Conservation (phyloP, 2,888 invertebrate genomes). For the Julus scanicus region DNA sequence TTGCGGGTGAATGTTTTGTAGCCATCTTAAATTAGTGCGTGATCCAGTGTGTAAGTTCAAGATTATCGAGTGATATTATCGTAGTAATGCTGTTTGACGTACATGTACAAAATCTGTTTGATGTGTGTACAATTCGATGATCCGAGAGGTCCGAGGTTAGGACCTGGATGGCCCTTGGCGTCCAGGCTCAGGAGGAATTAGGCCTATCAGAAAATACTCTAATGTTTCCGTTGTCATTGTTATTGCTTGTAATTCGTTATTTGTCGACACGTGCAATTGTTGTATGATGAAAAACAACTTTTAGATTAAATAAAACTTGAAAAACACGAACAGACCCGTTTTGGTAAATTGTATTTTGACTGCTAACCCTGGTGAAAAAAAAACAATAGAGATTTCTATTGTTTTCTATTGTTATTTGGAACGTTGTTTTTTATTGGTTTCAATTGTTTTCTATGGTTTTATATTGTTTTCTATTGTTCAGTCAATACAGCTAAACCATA, state of each 20-base stretch:
- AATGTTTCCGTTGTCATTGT: neutral
- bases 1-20: neutral
- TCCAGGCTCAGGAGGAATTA: neutral
- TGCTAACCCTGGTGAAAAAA: too few species aligned
- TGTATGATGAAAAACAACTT: neutral
- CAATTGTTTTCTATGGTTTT: too few species aligned
- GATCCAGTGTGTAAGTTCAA: neutral
- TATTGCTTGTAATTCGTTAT: neutral
- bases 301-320: conserved; percentile 3
- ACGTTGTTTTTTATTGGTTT: too few species aligned
- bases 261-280: neutral
- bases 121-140: neutral
- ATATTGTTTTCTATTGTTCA: too few species aligned
- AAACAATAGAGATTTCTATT: too few species aligned
- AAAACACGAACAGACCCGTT: neutral
- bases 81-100: neutral
- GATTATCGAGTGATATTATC: neutral
- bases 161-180: neutral
- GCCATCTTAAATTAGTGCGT: neutral
- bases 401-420: too few species aligned
- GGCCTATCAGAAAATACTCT: neutral
- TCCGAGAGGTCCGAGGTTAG: neutral
- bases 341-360: too few species aligned
- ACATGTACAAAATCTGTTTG: neutral
- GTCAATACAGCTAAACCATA: too few species aligned